A percentile compares a stretch with the other conserved stretches of the same genome.
These are phyloP conservation scores for Polyommatus iphigenia DNA, from an alignment of 2,888 invertebrate species.

Conservation along the genomic window DNA sequence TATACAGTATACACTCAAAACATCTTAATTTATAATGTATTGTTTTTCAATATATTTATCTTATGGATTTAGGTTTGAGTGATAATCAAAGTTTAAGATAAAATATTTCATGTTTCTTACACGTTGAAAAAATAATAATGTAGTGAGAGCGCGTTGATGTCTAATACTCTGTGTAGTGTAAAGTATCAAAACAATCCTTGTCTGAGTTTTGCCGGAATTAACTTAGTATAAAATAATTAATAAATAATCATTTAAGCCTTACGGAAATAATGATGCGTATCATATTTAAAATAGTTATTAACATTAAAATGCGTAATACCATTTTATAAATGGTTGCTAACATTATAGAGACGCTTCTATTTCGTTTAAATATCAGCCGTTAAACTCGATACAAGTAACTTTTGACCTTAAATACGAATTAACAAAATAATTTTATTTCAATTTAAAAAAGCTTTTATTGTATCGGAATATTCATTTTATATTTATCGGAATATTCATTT, in stretches of 20 bases:
- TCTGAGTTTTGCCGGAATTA: background rate
- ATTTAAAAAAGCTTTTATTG: background rate
- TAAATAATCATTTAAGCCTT: too few species aligned
- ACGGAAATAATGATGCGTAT: background rate
- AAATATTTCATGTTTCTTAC: background rate
- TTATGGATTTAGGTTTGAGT: too few species aligned
- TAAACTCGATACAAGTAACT: background rate
- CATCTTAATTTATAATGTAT: too few species aligned
- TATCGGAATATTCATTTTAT: background rate
- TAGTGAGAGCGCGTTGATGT: background rate
- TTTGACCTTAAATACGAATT: background rate
- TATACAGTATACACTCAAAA: too few species aligned
- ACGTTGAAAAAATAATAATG: background rate
- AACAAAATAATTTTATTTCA: background rate
- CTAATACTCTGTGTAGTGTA: background rate
- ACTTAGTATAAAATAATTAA: background rate
- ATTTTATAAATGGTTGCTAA: background rate
- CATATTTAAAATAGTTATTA: background rate
- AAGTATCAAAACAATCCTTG: background rate
- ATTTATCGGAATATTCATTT: too few species aligned
- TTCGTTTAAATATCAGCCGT: background rate
- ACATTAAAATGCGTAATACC: background rate
- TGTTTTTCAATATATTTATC: too few species aligned
- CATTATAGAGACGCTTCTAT: background rate
- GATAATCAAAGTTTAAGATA: too few species aligned